Evolutionary conservation across 2,888 invertebrate species (phyloP), one percentile per base, ranked within the genome.

Genomic region (Gerosis bhagava): DNA sequence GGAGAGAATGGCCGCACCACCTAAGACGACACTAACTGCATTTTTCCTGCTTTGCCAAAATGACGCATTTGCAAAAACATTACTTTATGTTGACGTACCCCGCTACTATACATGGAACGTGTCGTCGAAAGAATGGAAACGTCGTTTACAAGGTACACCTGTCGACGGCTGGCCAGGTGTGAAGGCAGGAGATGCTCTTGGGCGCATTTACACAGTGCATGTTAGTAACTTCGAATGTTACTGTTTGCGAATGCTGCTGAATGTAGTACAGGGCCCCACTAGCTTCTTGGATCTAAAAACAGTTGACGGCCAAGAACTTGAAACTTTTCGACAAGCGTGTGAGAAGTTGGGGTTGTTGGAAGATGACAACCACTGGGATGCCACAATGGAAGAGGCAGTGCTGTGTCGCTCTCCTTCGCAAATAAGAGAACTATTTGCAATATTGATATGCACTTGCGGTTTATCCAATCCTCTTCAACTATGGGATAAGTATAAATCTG

Each of bases 31-130:
- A 39, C 56, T 75, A 22, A 61, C 59, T 15, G 63, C 53, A 22
- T 76, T 75, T 57, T 75, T 77, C 41, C 25, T 52, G 17, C 54
- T 73, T 3, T 77, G 72, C 41, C 42, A 63, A 59, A 57, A 24
- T 32, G 68, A 74, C 47, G 49, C 35, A 19, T 73, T 72, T 59
- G 73, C 73, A 34, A 63, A 56, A 62, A 71, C 70, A n/a, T 51
- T 72, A 39, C 50, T 72, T 5, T 72, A 74, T 50, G 42, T 36
- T 39, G 63, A 73, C 16, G 59, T 69, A 13, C 68, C 67, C 2
- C 28, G 46, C 5, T 69, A 65, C 43, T 67, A 60, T 41, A 58
- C 56, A 12, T 57, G 57, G 58, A 55, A 60, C 26, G 34, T 35
- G 15, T 35, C 57, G 22, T 40, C 32, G 29, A 57, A 56, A 48